A percentile compares a stretch with the other conserved stretches of the same genome.
Conservation (phyloP, 2,113 vertebrate species). For the Myodes glareolus region DNA sequence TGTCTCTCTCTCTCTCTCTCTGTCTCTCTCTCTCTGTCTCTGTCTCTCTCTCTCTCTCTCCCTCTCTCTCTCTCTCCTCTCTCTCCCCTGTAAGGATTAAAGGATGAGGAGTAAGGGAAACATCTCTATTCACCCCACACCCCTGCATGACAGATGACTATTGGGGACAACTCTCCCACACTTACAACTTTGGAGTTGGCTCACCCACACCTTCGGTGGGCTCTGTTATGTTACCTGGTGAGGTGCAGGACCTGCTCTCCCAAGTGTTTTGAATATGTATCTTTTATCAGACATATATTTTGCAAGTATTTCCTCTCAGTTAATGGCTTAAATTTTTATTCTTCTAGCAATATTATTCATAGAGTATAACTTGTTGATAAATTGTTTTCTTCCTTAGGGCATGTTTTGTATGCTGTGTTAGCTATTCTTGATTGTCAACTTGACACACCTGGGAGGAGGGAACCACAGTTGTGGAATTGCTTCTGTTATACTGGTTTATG, state of each 20-base stretch:
- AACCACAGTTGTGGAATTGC: not conserved
- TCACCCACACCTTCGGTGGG: no score
- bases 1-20: no score
- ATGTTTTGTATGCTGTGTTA: not conserved
- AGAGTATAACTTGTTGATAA: not conserved
- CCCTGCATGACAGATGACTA: not conserved
- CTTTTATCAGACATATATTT: not conserved
- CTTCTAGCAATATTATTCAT: not conserved
- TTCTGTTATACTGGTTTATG: not conserved
- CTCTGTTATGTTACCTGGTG: not conserved
- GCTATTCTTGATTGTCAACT: not conserved
- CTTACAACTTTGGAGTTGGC: not conserved
- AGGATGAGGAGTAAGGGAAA: not conserved
- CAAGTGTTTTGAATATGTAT: not conserved
- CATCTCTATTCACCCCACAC: not conserved
- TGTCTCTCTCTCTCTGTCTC: no score
- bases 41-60: no score
- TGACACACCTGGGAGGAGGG: not conserved
- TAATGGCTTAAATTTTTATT: not conserved
- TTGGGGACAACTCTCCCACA: not conserved
- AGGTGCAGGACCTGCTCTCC: not conserved
- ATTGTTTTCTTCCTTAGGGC: not conserved
- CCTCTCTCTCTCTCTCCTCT: no score
- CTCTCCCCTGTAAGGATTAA: not conserved
- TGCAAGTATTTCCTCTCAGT: not conserved